These are phyloP conservation scores for Dendronephthya gigantea DNA, from an alignment of 64 coral and sea anemone species.

Conservation along the genomic window DNA sequence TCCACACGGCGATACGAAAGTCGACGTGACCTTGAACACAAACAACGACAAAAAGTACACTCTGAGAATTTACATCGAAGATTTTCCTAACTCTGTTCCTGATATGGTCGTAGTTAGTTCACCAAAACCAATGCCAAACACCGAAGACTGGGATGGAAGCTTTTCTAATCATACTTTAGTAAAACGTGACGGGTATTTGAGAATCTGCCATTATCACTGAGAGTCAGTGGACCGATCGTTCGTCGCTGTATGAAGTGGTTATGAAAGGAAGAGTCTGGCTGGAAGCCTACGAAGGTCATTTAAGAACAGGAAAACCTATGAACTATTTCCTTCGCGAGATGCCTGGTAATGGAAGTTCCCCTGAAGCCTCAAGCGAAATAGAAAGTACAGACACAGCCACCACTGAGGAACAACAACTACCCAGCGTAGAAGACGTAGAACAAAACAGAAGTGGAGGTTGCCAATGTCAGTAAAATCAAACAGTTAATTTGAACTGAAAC, in stretches of 20 bases:
- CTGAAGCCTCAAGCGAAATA: no score
- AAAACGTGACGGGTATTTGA: constrained; percentile 38
- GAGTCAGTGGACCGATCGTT: background rate
- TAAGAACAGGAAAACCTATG: constrained; percentile 31
- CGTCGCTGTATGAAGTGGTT: constrained; percentile 29
- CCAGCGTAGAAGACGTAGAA: no score
- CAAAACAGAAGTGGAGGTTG: no score
- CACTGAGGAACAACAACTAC: no score
- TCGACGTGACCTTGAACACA: constrained; percentile 43
- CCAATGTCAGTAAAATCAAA: no score
- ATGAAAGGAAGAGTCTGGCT: no score
- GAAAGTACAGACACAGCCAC: no score
- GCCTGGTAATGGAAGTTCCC: no score
- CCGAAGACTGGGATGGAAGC: background rate
- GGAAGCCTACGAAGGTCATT: no score
- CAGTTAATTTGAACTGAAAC: no score
- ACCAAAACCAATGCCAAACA: constrained; percentile 19
- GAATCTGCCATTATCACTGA: constrained; percentile 73
- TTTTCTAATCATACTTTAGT: background rate
- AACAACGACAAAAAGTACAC: constrained; percentile 32
- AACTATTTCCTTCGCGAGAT: constrained; percentile 19
- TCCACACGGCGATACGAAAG: background rate
- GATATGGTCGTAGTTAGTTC: constrained; percentile 46
- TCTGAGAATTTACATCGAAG: constrained; percentile 32
- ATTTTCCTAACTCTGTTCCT: constrained; percentile 65